A percentile compares a stretch with the other conserved stretches of the same genome.
phyloP scores from a whole-genome alignment of 2,797 vertebrate species.

The Danionella dracula region DNA sequence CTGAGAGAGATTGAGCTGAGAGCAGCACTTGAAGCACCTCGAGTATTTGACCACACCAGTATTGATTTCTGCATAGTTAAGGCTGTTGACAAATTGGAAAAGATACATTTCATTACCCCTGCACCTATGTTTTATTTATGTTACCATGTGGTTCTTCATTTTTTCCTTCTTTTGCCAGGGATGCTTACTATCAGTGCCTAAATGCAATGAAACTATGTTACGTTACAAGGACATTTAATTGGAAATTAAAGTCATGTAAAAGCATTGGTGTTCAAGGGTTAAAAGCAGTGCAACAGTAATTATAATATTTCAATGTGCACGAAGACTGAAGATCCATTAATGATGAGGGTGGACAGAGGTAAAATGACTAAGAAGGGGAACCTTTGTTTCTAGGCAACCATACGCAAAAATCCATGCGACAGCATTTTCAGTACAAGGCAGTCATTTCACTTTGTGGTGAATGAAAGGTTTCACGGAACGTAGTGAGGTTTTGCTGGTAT shows the following conservation, averaged over 20 bases:
- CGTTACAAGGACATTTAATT: not conserved
- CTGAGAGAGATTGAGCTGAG: conserved; percentile 55
- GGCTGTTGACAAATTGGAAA: conserved; percentile 64
- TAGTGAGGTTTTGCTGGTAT: not conserved
- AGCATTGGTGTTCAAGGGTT: too few relatives aligned
- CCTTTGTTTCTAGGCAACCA: conserved; percentile 10
- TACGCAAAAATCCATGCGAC: not conserved
- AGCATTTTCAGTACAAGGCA: not conserved
- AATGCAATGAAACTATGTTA: not conserved
- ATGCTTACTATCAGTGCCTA: not conserved
- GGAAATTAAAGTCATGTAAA: not conserved
- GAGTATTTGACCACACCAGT: conserved; percentile 60
- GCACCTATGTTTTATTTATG: too few relatives aligned
- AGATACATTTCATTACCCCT: conserved; percentile 68
- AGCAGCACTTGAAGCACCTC: conserved; percentile 47
- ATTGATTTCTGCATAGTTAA: conserved; percentile 62
- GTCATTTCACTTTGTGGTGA: not conserved
- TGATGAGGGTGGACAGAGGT: not conserved
- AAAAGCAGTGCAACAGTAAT: not conserved
- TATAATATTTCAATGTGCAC: not conserved
- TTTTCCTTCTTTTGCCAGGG: conserved; percentile 56
- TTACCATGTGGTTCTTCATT: conserved; percentile 44
- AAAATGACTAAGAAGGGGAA: not conserved
- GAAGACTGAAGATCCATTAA: not conserved
- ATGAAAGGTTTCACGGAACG: not conserved